Base-by-base conservation (phyloP, 1,140 invertebrate species). In the Lepidurus arcticus region DNA sequence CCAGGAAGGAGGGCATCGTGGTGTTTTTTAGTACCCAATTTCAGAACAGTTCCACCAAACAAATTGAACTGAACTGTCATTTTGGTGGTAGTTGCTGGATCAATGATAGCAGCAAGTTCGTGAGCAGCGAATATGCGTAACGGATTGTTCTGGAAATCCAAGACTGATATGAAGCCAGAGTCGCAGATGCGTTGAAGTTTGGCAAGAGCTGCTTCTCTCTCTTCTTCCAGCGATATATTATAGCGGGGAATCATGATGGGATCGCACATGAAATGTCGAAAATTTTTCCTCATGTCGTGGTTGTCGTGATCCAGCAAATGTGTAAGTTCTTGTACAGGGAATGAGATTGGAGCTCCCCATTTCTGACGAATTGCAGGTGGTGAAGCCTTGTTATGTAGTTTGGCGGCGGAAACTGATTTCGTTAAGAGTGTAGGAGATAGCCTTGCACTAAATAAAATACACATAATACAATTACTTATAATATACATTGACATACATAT, bases 61-160 rank as follows among this genome's bases (percentile, higher is more conserved):
- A 85, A 80, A 76, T 85, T 85, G 65, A 85, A 85, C 82, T 85
- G 84, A 44, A 85, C 84, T n/a, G 84, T 85, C 84, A 85, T 84
- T 79, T 85, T 85, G 4, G 84, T 84, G 1, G 83, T 80, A 82
- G 84, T 85, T n/a, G 83, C 81, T 24, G 84, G 83, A 76, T 85
- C 84, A 24, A 84, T 82, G 75, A 85, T 84, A 44, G 83, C 82
- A 11, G 83, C 81, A 42, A 85, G 78, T 77, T 85, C 84, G 76
- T 85, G 84, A 47, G 84, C 83, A 44, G 84, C 84, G 79, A 85
- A 84, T n/a, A 85, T 83, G 24, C 82, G 73, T 13, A 81, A 80
- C 13, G 84, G 84, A 75, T 85, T 85, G 79, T 84, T 79, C 24
- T 77, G 75, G 80, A 85, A 85, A 79, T 85, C 83, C 9, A 83